phyloP scores from a whole-genome alignment of 1,140 invertebrate species.

The Anagrus nilaparvatae region DNA sequence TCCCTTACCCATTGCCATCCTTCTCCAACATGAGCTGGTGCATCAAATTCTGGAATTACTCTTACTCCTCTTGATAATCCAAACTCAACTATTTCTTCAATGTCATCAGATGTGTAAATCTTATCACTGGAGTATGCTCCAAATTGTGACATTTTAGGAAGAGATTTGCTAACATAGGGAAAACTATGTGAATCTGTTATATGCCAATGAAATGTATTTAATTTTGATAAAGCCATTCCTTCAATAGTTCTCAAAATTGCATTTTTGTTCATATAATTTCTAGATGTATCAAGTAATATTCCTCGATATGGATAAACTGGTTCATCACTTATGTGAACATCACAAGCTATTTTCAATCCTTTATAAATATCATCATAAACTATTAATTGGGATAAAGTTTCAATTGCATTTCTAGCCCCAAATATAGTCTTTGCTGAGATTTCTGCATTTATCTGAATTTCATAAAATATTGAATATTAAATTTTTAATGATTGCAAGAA shows the following conservation, averaged over 20 bases:
- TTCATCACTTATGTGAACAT: constrained; percentile 53
- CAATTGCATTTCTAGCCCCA: constrained; percentile 64
- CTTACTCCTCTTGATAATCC: constrained; percentile 63
- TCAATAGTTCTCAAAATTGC: constrained; percentile 65
- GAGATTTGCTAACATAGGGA: constrained; percentile 58
- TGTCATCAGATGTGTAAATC: constrained; percentile 46
- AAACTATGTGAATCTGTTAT: constrained; percentile 84
- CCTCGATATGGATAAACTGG: constrained; percentile 69
- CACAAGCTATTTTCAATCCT: constrained; percentile 48
- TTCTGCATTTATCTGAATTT: constrained; percentile 42
- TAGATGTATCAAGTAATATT: constrained; percentile 63
- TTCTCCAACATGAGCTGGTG: constrained; percentile 78
- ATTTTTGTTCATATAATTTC: constrained; percentile 60
- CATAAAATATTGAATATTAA: neutral
- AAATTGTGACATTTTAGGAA: constrained; percentile 56
- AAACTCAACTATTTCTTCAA: constrained; percentile 55
- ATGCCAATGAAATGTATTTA: constrained; percentile 85
- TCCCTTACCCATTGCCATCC: constrained; percentile 65
- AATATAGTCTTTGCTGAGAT: constrained; percentile 59
- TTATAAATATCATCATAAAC: constrained; percentile 55
- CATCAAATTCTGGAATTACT: constrained; percentile 77
- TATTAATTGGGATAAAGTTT: constrained; percentile 67
- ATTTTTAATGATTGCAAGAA: too few relatives aligned
- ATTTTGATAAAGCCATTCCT: constrained; percentile 68
- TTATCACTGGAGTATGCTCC: constrained; percentile 62